Evolutionary conservation across 2,797 vertebrate species (phyloP).

Genomic region (Loriculus beryllinus): DNA sequence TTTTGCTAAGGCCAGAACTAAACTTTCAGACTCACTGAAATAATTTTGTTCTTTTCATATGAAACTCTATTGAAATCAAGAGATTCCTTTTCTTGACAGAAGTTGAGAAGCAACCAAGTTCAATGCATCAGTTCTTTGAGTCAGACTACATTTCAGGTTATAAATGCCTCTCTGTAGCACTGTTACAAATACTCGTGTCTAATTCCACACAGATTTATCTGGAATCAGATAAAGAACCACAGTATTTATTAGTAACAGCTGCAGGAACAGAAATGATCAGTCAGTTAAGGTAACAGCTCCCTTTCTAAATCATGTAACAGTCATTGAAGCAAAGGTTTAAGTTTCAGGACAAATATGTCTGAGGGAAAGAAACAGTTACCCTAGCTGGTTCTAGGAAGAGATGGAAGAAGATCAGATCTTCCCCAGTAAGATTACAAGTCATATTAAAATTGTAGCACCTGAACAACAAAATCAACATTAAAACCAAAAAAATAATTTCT

Average conservation of each 20-base stretch:
- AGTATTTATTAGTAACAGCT: not conserved
- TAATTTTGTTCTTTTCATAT: not conserved
- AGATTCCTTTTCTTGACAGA: not conserved
- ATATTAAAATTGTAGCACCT: not conserved
- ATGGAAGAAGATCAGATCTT: not conserved
- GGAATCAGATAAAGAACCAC: not conserved
- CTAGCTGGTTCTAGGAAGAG: not conserved
- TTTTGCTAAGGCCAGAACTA: not conserved
- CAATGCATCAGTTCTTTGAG: not conserved
- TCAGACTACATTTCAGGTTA: not conserved
- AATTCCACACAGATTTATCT: not conserved
- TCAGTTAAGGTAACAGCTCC: not conserved
- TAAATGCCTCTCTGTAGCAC: not conserved
- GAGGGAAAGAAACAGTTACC: not conserved
- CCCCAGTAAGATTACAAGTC: not conserved
- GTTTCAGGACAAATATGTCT: not conserved
- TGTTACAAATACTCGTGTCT: not conserved
- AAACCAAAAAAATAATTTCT: not conserved
- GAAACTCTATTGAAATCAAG: not conserved
- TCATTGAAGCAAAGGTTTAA: not conserved
- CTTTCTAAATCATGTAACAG: not conserved
- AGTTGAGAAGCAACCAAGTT: not conserved
- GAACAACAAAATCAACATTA: not conserved
- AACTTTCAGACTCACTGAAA: not conserved
- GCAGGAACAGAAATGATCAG: fast-evolving